phyloP scores from a whole-genome alignment of 2,797 vertebrate species.

The Antennarius maculatus region DNA sequence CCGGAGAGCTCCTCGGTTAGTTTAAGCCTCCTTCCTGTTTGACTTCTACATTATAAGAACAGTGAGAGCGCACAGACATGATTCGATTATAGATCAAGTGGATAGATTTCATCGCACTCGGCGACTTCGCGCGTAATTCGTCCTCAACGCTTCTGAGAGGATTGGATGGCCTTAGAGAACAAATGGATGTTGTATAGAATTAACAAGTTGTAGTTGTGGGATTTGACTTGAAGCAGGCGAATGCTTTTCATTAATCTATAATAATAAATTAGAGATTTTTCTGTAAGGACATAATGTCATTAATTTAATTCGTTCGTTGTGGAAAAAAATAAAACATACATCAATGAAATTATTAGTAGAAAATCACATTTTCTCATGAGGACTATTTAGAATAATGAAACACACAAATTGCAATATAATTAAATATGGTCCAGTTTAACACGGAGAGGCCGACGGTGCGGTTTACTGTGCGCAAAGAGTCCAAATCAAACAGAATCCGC shows the following conservation, averaged over 20 bases:
- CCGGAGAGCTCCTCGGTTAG: constrained; percentile 57
- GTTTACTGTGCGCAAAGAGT: neutral
- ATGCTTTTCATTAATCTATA: constrained; percentile 16
- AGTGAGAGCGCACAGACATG: constrained; percentile 39
- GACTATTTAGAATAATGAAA: neutral
- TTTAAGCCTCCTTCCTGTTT: constrained; percentile 73
- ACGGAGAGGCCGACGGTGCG: neutral
- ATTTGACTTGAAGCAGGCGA: neutral
- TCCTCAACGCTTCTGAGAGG: neutral
- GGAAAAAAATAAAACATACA: neutral
- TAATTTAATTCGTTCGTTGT: neutral
- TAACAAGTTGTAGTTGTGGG: constrained; percentile 12
- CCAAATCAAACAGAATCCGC: constrained; percentile 3
- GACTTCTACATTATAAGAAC: constrained; percentile 57
- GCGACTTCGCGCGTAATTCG: constrained; percentile 29
- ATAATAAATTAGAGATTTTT: neutral
- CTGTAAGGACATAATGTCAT: neutral
- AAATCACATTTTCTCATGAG: no score
- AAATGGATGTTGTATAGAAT: constrained; percentile 9
- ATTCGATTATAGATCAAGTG: constrained; percentile 59
- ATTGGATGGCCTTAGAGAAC: neutral
- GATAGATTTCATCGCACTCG: constrained; percentile 29
- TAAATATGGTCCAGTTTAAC: neutral
- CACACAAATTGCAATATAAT: neutral
- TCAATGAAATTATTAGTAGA: no score